Evolutionary conservation across 2,797 vertebrate genomes (phyloP).

Genomic region (Lates japonicus): DNA sequence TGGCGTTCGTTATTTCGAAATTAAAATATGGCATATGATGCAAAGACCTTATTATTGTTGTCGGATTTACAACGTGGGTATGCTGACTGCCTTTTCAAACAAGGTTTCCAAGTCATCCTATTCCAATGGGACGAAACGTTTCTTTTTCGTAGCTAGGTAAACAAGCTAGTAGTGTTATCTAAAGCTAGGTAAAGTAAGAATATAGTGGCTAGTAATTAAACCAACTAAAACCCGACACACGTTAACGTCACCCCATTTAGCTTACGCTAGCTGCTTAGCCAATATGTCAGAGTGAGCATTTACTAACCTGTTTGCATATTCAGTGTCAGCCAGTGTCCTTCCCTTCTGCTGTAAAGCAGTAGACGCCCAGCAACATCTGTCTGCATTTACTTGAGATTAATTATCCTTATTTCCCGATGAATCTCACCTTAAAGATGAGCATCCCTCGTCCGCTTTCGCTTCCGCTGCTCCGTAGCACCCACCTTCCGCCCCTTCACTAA

Average conservation of each 20-base stretch:
- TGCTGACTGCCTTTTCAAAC: not conserved
- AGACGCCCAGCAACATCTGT: too few species aligned
- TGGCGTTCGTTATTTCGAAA: too few species aligned
- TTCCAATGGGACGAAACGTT: not conserved
- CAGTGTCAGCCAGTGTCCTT: not conserved
- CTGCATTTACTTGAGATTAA: not conserved
- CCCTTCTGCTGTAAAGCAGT: not conserved
- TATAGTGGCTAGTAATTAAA: not conserved
- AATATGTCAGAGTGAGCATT: constrained; percentile 4
- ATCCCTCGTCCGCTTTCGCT: constrained; percentile 20
- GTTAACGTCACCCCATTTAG: constrained; percentile 15
- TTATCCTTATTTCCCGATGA: not conserved
- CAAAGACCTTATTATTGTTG: not conserved
- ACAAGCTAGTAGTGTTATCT: not conserved
- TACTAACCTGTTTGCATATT: constrained; percentile 4
- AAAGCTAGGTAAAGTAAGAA: not conserved
- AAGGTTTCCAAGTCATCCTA: not conserved
- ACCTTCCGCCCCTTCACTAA: constrained; percentile 16
- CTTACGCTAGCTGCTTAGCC: constrained; percentile 46
- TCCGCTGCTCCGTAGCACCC: not conserved
- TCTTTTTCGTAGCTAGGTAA: not conserved
- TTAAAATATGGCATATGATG: not conserved
- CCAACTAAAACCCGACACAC: constrained; percentile 1
- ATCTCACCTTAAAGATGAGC: constrained; percentile 44
- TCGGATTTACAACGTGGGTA: not conserved